These are phyloP conservation scores for Chaenocephalus aceratus DNA, from an alignment of 2,113 vertebrate species.

Conservation along the genomic window DNA sequence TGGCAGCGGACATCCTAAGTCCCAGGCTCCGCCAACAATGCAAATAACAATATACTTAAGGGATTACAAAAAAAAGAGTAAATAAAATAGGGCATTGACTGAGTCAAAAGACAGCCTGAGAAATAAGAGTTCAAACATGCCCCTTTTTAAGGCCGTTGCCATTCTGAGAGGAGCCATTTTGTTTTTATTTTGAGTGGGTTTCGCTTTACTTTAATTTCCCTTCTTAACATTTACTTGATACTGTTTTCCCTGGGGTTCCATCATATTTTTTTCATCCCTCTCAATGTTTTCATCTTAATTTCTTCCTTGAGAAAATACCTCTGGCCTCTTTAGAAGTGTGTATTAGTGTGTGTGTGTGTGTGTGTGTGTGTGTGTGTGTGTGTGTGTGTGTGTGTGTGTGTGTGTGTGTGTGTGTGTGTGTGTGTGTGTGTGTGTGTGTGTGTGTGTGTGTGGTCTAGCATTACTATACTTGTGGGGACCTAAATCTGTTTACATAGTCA, in stretches of 20 bases:
- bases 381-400: too few relatives aligned
- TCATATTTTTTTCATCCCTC: not conserved
- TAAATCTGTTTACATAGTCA: too few relatives aligned
- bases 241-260: conserved; percentile 14
- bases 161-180: not conserved
- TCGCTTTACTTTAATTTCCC: not conserved
- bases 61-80: too few relatives aligned
- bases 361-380: conserved; percentile 16
- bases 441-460: too few relatives aligned
- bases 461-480: too few relatives aligned
- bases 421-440: too few relatives aligned
- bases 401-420: too few relatives aligned
- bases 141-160: not conserved
- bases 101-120: not conserved
- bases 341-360: not conserved
- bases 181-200: not conserved
- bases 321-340: conserved; percentile 12
- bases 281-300: conserved; percentile 1
- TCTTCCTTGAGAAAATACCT: not conserved
- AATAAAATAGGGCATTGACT: too few relatives aligned
- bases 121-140: not conserved
- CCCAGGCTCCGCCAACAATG: too few relatives aligned
- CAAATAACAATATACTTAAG: too few relatives aligned
- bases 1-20: too few relatives aligned
- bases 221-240: not conserved